Evolutionary conservation across 2,113 vertebrate species (phyloP).

Genomic region (Chaetorhynchus papuensis): DNA sequence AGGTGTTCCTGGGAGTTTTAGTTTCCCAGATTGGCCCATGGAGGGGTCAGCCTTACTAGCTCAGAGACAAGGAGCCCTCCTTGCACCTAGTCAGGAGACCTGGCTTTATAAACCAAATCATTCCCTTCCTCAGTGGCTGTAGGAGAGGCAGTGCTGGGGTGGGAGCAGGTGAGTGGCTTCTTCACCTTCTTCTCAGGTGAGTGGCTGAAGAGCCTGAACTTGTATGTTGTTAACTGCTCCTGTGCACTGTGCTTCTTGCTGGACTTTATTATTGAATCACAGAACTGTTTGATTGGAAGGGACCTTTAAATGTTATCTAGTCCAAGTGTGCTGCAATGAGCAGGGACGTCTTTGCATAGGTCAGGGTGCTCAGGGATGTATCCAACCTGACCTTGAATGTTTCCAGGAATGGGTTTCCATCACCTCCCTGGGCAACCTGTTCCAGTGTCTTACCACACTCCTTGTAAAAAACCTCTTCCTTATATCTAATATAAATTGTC

Average conservation of each 20-base stretch:
- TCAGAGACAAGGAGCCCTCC: background rate
- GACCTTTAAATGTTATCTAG: background rate
- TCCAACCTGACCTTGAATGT: background rate
- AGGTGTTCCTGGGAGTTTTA: background rate
- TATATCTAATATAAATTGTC: too few relatives aligned
- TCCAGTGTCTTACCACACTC: background rate
- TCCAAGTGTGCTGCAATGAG: background rate
- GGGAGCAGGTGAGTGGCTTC: background rate
- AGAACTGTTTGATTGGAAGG: background rate
- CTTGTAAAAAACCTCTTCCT: background rate
- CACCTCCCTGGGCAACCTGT: background rate
- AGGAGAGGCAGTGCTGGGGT: background rate
- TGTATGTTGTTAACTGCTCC: background rate
- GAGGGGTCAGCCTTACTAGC: background rate
- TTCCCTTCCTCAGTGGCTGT: rapidly evolving
- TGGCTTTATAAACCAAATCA: background rate
- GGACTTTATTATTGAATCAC: background rate
- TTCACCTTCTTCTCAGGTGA: rapidly evolving
- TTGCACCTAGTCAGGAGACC: background rate
- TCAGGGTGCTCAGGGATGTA: background rate
- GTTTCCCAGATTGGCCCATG: background rate
- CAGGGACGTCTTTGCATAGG: background rate
- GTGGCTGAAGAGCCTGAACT: background rate
- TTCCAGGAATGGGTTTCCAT: background rate
- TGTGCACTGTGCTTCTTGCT: background rate